Evolutionary conservation across 2,888 invertebrate species (phyloP), one percentile per base, ranked within the genome.

Genomic region (Nesidiocoris tenuis): DNA sequence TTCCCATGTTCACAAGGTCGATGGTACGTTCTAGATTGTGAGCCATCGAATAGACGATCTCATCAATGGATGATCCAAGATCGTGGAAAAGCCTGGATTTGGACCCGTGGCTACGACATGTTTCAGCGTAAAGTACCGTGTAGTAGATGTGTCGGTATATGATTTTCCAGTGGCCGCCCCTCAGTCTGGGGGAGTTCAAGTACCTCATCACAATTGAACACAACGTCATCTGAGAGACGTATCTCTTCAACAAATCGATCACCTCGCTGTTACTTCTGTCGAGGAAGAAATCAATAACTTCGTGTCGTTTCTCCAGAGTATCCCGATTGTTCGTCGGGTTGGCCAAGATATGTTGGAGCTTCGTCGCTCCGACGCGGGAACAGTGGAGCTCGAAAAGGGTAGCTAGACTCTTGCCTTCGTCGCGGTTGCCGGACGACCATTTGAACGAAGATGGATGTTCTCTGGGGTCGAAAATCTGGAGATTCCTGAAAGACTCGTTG

Each of bases 401-500:
- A 82, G 86, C 93, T 1, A 94, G 84, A 81, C 92, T 92, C 22
- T 91, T 84, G 0, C 92, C 92, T 82, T 93, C 92, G 81, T 88
- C 88, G 74, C 82, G 85, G 5, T 86, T 86, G 0, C 85, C 85
- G 24, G 85, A 85, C 3, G 90, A 90, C 77, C 88, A 87, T 83
- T 91, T 92, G 82, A 90, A 91, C 39, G 87, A 87, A 77, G 92
- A 91, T 7, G 93, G 93, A 81, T 93, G 93, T 1, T 88, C 85
- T 70, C 88, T 87, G 1, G 87, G 85, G 78, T 89, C 88, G 83
- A 95, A 92, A 79, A 96, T 90, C 83, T 93, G 91, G 57, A 96
- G 85, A 0, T 91, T 90, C 76, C 88, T 87, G 83, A 90, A 92
- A 0, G 90, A 89, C 79, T 90, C 89, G 55, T 88, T 87, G 83